These are phyloP conservation scores for Drosophila anomelani DNA, from an alignment of 2,888 invertebrate genomes.

Conservation along the genomic window DNA sequence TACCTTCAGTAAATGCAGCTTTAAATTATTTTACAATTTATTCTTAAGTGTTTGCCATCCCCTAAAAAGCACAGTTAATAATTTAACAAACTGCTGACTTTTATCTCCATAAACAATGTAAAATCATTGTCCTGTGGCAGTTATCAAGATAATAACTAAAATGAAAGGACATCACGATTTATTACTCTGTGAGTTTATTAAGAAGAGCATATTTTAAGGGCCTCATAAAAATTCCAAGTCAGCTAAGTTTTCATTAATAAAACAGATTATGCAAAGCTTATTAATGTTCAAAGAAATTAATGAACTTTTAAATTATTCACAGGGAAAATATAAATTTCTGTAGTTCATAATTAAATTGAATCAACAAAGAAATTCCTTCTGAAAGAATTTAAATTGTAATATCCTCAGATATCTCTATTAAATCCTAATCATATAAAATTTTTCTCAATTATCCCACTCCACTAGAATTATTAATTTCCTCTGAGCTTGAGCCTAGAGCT, in stretches of 20 bases:
- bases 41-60: background rate
- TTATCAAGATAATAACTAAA: background rate
- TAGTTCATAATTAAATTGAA: no score
- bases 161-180: background rate
- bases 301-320: background rate
- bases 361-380: background rate
- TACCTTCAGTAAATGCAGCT: background rate
- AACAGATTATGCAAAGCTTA: background rate
- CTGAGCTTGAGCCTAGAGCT: constrained; percentile 2
- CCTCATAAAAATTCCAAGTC: background rate
- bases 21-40: background rate
- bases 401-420: background rate
- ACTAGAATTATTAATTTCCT: constrained; percentile 2
- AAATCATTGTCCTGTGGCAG: background rate
- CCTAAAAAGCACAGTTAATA: background rate
- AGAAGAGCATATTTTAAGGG: background rate
- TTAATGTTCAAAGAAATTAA: background rate
- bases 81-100: background rate
- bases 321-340: background rate
- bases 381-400: background rate
- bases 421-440: background rate
- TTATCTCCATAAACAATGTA: background rate
- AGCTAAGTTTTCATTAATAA: background rate
- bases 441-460: background rate
- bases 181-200: background rate